These are phyloP conservation scores for Chloroclysta siterata DNA, from an alignment of 2,888 invertebrate species.

Conservation along the genomic window DNA sequence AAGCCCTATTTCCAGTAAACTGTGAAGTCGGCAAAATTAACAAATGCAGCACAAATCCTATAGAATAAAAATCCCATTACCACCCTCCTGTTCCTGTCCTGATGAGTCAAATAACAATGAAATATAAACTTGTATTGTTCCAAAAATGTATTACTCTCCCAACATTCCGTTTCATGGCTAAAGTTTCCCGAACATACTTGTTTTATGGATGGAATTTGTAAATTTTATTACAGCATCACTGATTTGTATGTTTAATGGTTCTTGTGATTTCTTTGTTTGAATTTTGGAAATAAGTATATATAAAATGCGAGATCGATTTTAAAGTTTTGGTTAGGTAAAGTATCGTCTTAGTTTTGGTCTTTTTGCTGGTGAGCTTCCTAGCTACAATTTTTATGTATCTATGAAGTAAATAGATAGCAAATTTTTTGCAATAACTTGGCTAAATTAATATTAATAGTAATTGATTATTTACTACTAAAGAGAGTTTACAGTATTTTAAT, in stretches of 20 bases:
- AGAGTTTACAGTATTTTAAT: no score
- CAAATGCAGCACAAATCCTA: conserved; percentile 24
- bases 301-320: conserved; percentile 6
- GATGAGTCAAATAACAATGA: conserved; percentile 52
- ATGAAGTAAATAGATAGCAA: no score
- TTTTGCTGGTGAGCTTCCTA: no score
- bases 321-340: neutral
- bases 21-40: conserved; percentile 25
- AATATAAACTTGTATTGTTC: conserved; percentile 57
- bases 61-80: conserved; percentile 70
- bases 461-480: no score
- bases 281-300: conserved; percentile 20
- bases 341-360: no score
- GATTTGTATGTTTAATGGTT: conserved; percentile 45
- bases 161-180: conserved; percentile 51
- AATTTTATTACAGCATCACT: conserved; percentile 57
- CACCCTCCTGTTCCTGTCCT: conserved; percentile 24
- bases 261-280: conserved; percentile 35
- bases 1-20: conserved; percentile 5
- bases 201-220: conserved; percentile 65
- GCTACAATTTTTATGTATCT: no score
- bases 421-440: no score
- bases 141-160: conserved; percentile 52
- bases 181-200: conserved; percentile 50
- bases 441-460: no score